A percentile compares a stretch with the other conserved stretches of the same genome.
Evolutionary conservation across 2,888 invertebrate genomes (phyloP).

Genomic region (Phyllotreta striolata): DNA sequence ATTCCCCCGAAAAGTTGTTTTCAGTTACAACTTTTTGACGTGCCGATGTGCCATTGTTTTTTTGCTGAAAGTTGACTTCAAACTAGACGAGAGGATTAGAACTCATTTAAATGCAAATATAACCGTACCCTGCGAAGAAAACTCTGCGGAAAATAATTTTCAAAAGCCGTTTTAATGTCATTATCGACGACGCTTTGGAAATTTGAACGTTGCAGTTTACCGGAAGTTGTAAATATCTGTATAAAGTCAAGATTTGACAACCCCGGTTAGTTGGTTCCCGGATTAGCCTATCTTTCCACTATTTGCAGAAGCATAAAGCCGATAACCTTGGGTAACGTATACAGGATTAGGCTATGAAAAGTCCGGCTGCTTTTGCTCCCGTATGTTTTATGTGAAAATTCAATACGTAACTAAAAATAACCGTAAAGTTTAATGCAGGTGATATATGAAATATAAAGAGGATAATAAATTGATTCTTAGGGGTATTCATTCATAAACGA

Average conservation of each 20-base stretch:
- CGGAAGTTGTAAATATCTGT: slow-evolving; percentile 45
- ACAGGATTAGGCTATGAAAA: slow-evolving; percentile 43
- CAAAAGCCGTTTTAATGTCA: too few species aligned
- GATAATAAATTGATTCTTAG: not conserved
- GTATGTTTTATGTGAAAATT: slow-evolving; percentile 29
- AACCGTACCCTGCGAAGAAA: too few species aligned
- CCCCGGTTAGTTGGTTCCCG: slow-evolving; percentile 50
- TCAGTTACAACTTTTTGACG: slow-evolving; percentile 16
- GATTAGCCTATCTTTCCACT: slow-evolving; percentile 52
- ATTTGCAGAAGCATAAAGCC: slow-evolving; percentile 46
- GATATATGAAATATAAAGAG: slow-evolving; percentile 23
- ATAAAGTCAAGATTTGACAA: slow-evolving; percentile 48
- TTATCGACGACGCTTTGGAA: too few species aligned
- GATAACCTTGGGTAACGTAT: slow-evolving; percentile 46
- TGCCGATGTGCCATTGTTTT: slow-evolving; percentile 4
- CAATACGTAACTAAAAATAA: slow-evolving; percentile 25
- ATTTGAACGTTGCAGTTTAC: too few species aligned
- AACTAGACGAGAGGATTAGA: too few species aligned
- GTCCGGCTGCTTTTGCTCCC: slow-evolving; percentile 26
- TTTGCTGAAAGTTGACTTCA: too few species aligned
- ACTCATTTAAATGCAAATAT: too few species aligned
- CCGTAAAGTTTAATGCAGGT: slow-evolving; percentile 16
- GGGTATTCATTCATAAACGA: too few species aligned
- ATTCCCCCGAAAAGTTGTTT: slow-evolving; percentile 17
- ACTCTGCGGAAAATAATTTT: too few species aligned